These are phyloP conservation scores for Antheraea yamamai DNA, from an alignment of 2,888 invertebrate genomes.

Conservation along the genomic window DNA sequence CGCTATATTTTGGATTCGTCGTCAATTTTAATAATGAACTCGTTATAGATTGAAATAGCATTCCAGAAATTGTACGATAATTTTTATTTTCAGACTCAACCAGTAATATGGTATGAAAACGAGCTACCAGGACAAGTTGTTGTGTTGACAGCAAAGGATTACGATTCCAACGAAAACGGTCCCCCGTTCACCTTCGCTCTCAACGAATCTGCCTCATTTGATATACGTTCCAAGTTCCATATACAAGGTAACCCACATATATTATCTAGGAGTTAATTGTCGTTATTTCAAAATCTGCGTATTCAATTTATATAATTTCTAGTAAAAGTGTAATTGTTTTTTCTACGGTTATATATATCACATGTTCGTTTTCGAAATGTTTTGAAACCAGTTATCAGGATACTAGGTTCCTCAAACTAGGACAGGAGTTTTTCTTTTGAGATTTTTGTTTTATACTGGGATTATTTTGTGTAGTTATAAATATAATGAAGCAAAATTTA, in stretches of 20 bases:
- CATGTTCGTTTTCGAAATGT: too few species aligned
- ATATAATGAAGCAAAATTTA: too few species aligned
- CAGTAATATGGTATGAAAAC: slow-evolving; percentile 93
- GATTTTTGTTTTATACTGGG: not conserved
- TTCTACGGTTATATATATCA: not conserved
- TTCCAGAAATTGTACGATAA: not conserved
- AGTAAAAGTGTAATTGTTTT: not conserved
- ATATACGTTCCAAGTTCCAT: slow-evolving; percentile 87
- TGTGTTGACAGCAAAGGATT: slow-evolving; percentile 88
- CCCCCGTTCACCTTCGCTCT: slow-evolving; percentile 91
- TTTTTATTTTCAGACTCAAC: slow-evolving; percentile 81
- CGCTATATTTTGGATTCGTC: too few species aligned
- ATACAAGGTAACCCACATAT: slow-evolving; percentile 81
- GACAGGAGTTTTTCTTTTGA: too few species aligned
- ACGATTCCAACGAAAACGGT: slow-evolving; percentile 91
- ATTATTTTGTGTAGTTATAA: too few species aligned
- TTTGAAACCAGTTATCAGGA: too few species aligned
- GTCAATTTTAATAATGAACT: not conserved
- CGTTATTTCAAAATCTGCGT: not conserved
- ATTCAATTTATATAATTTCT: not conserved
- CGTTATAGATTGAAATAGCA: not conserved
- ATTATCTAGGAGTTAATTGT: not conserved
- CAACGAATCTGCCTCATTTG: slow-evolving; percentile 84
- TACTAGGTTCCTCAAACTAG: too few species aligned
- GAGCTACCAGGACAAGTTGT: slow-evolving; percentile 86